These are phyloP conservation scores for Trichonephila clavata DNA, from an alignment of 1,140 invertebrate species.

Conservation along the genomic window DNA sequence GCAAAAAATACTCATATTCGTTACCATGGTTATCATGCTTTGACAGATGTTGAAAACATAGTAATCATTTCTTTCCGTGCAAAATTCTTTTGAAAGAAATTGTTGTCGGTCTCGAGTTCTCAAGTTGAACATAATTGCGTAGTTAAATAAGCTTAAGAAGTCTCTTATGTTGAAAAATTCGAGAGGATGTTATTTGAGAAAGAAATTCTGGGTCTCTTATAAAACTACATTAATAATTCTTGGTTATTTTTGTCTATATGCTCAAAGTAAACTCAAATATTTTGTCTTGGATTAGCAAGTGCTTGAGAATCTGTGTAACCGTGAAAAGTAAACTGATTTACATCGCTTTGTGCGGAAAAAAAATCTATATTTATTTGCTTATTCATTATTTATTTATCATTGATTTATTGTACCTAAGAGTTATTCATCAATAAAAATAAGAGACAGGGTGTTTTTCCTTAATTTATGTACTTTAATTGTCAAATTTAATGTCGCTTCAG, in stretches of 20 bases:
- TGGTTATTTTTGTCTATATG: neutral
- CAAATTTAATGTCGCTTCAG: no score
- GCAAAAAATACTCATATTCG: neutral
- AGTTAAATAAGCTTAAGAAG: neutral
- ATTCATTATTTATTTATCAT: no score
- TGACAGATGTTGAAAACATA: neutral
- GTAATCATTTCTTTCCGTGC: neutral
- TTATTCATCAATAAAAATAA: no score
- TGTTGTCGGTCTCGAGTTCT: neutral
- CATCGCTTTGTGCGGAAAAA: no score
- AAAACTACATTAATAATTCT: neutral
- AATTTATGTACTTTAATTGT: no score
- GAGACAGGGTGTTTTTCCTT: no score
- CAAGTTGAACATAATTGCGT: conserved; percentile 3
- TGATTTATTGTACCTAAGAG: no score
- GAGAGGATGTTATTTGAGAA: no score
- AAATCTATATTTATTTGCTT: no score
- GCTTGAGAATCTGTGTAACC: no score
- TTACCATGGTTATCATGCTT: neutral
- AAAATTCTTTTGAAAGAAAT: neutral
- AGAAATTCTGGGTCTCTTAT: neutral
- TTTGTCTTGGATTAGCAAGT: no score
- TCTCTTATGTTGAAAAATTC: neutral
- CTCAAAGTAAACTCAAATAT: neutral
- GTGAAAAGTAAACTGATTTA: no score